Evolutionary conservation across 2,888 invertebrate genomes (phyloP), one percentile per base, ranked within the genome.

Genomic region (Dynastes tityus): DNA sequence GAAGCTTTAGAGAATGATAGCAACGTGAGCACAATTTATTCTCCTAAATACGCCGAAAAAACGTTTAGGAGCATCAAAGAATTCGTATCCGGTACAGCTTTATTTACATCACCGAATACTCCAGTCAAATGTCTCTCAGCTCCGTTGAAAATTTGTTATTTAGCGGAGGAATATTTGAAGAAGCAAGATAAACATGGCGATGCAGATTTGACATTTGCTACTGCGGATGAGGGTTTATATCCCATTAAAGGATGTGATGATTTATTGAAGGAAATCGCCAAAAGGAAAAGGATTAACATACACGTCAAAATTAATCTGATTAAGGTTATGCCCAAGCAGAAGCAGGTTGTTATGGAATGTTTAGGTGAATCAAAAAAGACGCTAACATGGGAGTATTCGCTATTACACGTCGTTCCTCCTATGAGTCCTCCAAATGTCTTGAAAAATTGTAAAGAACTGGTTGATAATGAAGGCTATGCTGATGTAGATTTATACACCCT

Each of bases 71-170:
- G 93, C 78, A 87, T 98, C 32, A 89, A 93, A 83, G 89, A 90
- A 40, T 94, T 97, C 80, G 89, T 92, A 78, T 89, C 90, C 0
- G 98, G 98, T 0, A 94, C 95, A 86, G 97, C 96, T 0, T 90
- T 98, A 78, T 99, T 99, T 88, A 98, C 98, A 0, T 97, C 94
- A 87, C 99, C 99, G 0, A 93, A 94, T 84, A 92, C 95, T 0
- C 94, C 96, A 0, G 95, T 99, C 70, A 99, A 99, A 89, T 99
- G 99, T 88, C 96, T 98, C 0, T 99, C 99, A 0, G 99, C 99
- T 1, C 98, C 99, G 32, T 98, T 99, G 90, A 99, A 99, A 90
- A 97, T 98, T 79, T 93, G 94, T 84, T 99, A 98, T 86, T 90
- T 99, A 55, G 91, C 97, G 0, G 99, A 99, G 79, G 93, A 97